Percentiles rank a stretch among this genome's conserved stretches.
These are phyloP conservation scores for Orthonychiurus folsomi DNA, from an alignment of 2,888 invertebrate species.

Conservation along the genomic window DNA sequence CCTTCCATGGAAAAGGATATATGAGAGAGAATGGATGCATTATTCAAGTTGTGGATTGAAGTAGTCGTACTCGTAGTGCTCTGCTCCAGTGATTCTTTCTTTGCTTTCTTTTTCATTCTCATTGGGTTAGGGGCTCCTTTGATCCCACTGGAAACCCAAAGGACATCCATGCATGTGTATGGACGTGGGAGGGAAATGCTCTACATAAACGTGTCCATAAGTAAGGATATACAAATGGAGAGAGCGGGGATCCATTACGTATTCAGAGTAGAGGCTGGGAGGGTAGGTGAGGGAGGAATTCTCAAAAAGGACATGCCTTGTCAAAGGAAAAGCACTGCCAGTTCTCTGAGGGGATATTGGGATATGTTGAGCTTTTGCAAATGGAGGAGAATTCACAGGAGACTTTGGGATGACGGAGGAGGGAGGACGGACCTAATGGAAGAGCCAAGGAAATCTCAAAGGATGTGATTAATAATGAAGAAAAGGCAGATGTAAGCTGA, in stretches of 20 bases:
- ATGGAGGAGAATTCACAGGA: background rate
- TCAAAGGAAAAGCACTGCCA: background rate
- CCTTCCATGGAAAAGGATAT: background rate
- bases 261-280: too few relatives aligned
- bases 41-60: background rate
- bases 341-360: background rate
- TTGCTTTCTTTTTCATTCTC: background rate
- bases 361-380: background rate
- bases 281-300: too few relatives aligned
- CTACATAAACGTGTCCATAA: too few relatives aligned
- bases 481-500: conserved; percentile 16
- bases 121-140: background rate
- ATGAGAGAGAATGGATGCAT: background rate
- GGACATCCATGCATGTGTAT: too few relatives aligned
- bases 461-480: conserved; percentile 25
- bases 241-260: too few relatives aligned
- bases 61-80: too few relatives aligned
- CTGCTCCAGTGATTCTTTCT: background rate
- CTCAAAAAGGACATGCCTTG: background rate
- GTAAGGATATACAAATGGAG: too few relatives aligned
- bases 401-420: background rate
- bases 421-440: conserved; percentile 12
- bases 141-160: too few relatives aligned
- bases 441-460: conserved; percentile 23
- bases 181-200: too few relatives aligned